phyloP scores from a whole-genome alignment of 2,113 vertebrate genomes.

The Macroglossus sobrinus region DNA sequence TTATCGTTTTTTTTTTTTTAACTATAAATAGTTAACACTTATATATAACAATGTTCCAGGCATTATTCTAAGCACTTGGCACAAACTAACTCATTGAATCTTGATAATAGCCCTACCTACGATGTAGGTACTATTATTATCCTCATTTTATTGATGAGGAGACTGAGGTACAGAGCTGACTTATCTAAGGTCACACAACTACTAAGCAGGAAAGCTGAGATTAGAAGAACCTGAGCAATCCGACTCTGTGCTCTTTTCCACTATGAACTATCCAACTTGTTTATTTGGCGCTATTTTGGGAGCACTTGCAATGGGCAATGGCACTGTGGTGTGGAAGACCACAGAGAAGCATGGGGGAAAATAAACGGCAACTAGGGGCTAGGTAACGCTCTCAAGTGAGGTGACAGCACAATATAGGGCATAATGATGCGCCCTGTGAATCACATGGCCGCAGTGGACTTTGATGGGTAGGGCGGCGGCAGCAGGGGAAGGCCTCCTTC shows the following conservation, averaged over 20 bases:
- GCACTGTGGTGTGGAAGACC: not conserved
- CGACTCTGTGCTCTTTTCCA: rapidly evolving
- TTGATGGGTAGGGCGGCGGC: not conserved
- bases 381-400: not conserved
- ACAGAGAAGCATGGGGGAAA: not conserved
- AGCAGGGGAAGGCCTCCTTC: not conserved
- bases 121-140: rapidly evolving
- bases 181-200: not conserved
- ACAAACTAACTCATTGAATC: not conserved
- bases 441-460: not conserved
- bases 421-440: rapidly evolving
- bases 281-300: not conserved
- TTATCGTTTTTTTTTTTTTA: not conserved
- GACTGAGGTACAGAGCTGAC: not conserved
- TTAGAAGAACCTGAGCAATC: not conserved
- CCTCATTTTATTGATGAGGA: not conserved
- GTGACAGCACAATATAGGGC: rapidly evolving
- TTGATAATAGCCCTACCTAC: not conserved
- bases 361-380: not conserved
- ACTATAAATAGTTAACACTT: not conserved
- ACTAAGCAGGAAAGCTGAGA: not conserved
- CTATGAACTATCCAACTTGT: rapidly evolving
- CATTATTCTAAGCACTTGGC: not conserved
- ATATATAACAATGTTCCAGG: not conserved
- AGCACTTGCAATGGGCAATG: rapidly evolving